Evolutionary conservation across 1,140 invertebrate genomes (phyloP).

Genomic region (Drosophila repletoides): DNA sequence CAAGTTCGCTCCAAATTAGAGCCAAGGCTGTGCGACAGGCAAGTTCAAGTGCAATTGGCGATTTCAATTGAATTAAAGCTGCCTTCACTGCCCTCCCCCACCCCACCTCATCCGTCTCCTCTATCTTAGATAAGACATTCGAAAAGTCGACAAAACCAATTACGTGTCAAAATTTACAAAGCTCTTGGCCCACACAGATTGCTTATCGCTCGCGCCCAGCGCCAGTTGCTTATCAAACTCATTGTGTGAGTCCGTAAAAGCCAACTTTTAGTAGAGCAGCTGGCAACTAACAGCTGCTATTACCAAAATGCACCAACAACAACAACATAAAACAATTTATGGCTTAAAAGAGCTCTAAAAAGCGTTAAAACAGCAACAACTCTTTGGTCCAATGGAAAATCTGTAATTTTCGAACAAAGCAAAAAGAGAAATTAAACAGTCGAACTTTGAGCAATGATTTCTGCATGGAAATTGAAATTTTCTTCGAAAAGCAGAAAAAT

Average conservation of each 20-base stretch:
- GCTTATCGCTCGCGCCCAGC: slow-evolving; percentile 29
- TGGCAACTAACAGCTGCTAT: slow-evolving; percentile 7
- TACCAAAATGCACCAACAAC: neutral
- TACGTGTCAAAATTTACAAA: slow-evolving; percentile 49
- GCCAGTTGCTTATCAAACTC: slow-evolving; percentile 43
- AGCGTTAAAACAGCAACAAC: too few relatives aligned
- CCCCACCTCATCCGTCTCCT: neutral
- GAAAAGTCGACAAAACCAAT: slow-evolving; percentile 36
- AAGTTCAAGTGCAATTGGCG: slow-evolving; percentile 32
- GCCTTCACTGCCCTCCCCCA: neutral
- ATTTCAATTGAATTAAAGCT: slow-evolving; percentile 22
- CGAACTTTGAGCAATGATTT: too few relatives aligned
- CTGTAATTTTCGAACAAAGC: too few relatives aligned
- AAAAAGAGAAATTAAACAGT: too few relatives aligned
- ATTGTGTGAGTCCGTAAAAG: slow-evolving; percentile 3
- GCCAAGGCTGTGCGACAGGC: slow-evolving; percentile 22
- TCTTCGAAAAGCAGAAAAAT: too few relatives aligned
- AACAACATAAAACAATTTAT: neutral
- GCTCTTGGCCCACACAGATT: slow-evolving; percentile 32
- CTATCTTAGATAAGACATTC: slow-evolving; percentile 18
- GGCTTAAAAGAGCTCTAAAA: too few relatives aligned
- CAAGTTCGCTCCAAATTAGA: neutral
- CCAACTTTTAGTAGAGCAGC: slow-evolving; percentile 4
- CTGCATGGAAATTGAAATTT: too few relatives aligned
- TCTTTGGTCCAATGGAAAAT: too few relatives aligned